Evolutionary conservation across 1,140 invertebrate genomes (phyloP), one percentile per base, ranked within the genome.

Genomic region (Aphelenchoides besseyi): DNA sequence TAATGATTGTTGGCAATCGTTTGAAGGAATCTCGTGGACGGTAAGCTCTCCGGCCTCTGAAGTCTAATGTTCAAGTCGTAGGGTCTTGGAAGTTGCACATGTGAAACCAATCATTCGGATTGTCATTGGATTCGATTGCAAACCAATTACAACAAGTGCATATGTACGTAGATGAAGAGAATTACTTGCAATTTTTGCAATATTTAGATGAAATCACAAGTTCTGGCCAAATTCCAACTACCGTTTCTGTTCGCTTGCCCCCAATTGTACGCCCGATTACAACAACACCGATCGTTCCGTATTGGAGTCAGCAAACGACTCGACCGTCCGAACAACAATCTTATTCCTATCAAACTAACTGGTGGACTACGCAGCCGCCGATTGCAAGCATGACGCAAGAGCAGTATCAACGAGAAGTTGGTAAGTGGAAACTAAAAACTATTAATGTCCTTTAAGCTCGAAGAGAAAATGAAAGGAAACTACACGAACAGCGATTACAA

Each of bases 111-210:
- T 55, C 79, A 79, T 35, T 82, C 80, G 2, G 81, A 83, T 68
- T 83, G 81, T 33, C 81, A 83, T 66, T 83, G 81, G 82, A 83
- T 83, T 71, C 62, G 81, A 16, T 69, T 83, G 18, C 81, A 83
- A 53, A 83, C 81, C 9, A 83, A 81, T 62, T 83, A 84, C 63
- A 83, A 83, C 55, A 83, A 83, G 67, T 83, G 81, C 75, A 83
- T 83, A 18, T 83, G n/a, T n/a, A n/a, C n/a, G n/a, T n/a, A n/a
- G n/a, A n/a, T n/a, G n/a, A n/a, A n/a, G n/a, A n/a, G n/a, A n/a
- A n/a, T n/a, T n/a, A n/a, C n/a, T n/a, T n/a, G n/a, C n/a, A n/a
- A n/a, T n/a, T n/a, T n/a, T n/a, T n/a, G n/a, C n/a, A n/a, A n/a
- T n/a, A n/a, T n/a, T n/a, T n/a, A n/a, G n/a, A 79, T 82, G 70